Evolutionary conservation across 2,797 vertebrate species (phyloP).

Genomic region (Clarias platycephalus): DNA sequence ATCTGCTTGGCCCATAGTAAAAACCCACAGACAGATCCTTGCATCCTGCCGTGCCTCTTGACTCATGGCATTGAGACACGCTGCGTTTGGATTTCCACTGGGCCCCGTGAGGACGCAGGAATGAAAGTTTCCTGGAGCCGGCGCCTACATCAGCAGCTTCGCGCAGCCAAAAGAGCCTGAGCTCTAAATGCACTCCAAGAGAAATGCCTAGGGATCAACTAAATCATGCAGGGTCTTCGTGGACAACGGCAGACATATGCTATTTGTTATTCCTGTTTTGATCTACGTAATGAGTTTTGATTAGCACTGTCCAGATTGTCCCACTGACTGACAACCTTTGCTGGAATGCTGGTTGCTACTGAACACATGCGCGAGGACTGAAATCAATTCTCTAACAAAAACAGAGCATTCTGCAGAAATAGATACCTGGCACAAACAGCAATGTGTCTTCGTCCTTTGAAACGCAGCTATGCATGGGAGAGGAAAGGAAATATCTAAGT

Average conservation of each 20-base stretch:
- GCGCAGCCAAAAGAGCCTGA: constrained; percentile 40
- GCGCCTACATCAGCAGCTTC: constrained; percentile 40
- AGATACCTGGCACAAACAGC: constrained; percentile 31
- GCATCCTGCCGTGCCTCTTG: constrained; percentile 37
- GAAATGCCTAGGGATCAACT: constrained; percentile 32
- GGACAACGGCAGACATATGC: constrained; percentile 9
- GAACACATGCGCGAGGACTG: constrained; percentile 35
- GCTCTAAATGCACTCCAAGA: constrained; percentile 26
- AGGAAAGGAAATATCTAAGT: constrained; percentile 64
- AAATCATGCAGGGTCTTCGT: constrained; percentile 28
- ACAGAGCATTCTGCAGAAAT: constrained; percentile 43
- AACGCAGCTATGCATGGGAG: constrained; percentile 63
- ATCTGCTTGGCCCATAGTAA: constrained; percentile 37
- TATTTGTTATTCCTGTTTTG: constrained; percentile 34
- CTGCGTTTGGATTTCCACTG: constrained; percentile 53
- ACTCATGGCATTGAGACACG: constrained; percentile 42
- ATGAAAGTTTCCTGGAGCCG: constrained; percentile 61
- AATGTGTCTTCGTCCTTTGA: constrained; percentile 44
- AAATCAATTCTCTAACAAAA: constrained; percentile 44
- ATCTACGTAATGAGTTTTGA: constrained; percentile 35
- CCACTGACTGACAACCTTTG: constrained; percentile 21
- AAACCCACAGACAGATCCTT: constrained; percentile 40
- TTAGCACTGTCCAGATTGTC: background rate
- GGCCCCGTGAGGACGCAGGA: constrained; percentile 56
- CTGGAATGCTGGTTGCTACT: constrained; percentile 39